Evolutionary conservation across 2,797 vertebrate species (phyloP), one percentile per base, ranked within the genome.

Genomic region (Decapterus maruadsi): DNA sequence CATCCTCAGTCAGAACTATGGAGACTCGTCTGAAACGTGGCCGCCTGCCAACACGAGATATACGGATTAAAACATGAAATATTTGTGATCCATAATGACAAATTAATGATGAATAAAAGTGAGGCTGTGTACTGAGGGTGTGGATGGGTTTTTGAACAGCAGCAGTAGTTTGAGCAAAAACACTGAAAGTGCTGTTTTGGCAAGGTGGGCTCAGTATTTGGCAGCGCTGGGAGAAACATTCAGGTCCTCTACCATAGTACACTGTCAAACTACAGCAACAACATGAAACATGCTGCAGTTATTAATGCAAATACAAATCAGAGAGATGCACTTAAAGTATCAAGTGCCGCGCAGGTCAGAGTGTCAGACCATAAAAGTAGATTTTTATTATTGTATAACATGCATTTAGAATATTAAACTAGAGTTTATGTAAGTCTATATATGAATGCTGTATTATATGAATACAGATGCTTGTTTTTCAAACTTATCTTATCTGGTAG

Each of bases 1-100:
- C 82, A 87, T 79, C 82, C 75, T 77, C 80, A 78, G 67, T 71
- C 83, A 75, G 79, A 87, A 72, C 83, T 86, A 87, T 84, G 76
- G 43, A 92, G 89, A 83, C 53, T 55, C 77, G 74, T 73, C 64
- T 72, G 77, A 86, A 78, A 87, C 74, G 73, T 82, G 84, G 82
- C 81, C 16, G 57, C 70, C 81, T 89, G 87, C 83, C 90, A 89
- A 73, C 58, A 34, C 54, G 75, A 59, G 72, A 87, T 17, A 66
- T n/a, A 54, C 70, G 51, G 55, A 72, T 74, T 51, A 62, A 75
- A 53, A 77, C 51, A 67, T 22, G 62, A 80, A 48, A 70, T 58
- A 59, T 74, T 63, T 76, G 17, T 59, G 45, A 78, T 56, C 45
- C 22, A 63, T 80, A 46, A 69, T 75, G 48, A 81, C 61, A 80